These are phyloP conservation scores for Gopherus flavomarginatus DNA, from an alignment of 2,113 vertebrate species.

Conservation along the genomic window DNA sequence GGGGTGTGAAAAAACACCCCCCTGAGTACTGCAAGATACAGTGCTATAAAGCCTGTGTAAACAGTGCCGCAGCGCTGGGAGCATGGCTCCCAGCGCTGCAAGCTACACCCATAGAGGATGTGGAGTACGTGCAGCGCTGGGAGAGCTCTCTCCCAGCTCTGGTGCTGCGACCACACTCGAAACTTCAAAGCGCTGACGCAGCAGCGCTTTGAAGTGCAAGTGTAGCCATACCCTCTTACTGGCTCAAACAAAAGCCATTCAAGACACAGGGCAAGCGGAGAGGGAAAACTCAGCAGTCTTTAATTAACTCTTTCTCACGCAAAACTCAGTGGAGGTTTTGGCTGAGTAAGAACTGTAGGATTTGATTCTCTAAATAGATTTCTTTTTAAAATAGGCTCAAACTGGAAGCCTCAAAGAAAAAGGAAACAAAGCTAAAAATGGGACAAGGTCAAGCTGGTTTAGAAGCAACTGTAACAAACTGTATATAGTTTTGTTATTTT, in stretches of 20 bases:
- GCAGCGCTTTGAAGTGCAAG: too few relatives aligned
- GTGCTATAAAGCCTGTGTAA: too few relatives aligned
- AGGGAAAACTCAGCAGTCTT: conserved; percentile 5
- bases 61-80: too few relatives aligned
- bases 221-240: neutral
- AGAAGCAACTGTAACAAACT: conserved; percentile 51
- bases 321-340: conserved; percentile 1
- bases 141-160: too few relatives aligned
- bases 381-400: conserved; percentile 56
- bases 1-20: too few relatives aligned
- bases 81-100: too few relatives aligned
- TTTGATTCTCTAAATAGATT: conserved; percentile 28
- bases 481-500: conserved; percentile 71
- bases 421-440: conserved; percentile 70
- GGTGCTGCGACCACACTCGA: too few relatives aligned
- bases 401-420: conserved; percentile 53
- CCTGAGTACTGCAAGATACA: too few relatives aligned
- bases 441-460: conserved; percentile 66
- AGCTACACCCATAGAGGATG: too few relatives aligned
- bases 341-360: conserved; percentile 26
- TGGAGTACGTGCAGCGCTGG: too few relatives aligned
- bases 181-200: too few relatives aligned
- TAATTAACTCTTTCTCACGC: neutral
- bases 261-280: neutral
- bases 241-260: neutral